These are phyloP conservation scores for Neodiprion pinetum DNA, from an alignment of 1,140 invertebrate genomes.

Conservation along the genomic window DNA sequence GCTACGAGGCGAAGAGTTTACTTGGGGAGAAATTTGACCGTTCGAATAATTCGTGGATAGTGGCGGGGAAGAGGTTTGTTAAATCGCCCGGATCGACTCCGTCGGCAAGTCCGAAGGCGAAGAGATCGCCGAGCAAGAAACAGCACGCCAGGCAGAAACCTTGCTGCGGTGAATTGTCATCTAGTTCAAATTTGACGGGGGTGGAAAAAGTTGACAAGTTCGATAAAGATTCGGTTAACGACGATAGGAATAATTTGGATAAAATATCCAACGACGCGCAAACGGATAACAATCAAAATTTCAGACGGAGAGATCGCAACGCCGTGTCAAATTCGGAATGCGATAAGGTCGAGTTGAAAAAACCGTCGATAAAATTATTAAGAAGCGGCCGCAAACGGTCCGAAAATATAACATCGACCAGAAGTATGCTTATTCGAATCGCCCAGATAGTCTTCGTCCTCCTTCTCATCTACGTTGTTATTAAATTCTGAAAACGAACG, in stretches of 20 bases:
- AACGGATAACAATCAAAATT: background rate
- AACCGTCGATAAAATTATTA: conserved; percentile 15
- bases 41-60: background rate
- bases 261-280: background rate
- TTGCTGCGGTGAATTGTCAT: background rate
- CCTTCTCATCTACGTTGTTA: background rate
- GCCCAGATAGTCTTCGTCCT: background rate
- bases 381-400: conserved; percentile 1
- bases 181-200: background rate
- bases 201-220: no score
- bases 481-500: conserved; percentile 4
- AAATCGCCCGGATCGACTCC: background rate
- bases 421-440: background rate
- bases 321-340: background rate
- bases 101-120: conserved; percentile 9
- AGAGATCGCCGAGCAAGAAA: conserved; percentile 1
- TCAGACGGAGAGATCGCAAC: background rate
- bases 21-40: background rate
- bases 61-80: conserved; percentile 2
- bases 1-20: background rate
- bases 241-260: background rate
- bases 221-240: background rate
- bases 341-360: conserved; percentile 13
- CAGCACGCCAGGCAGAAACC: background rate
- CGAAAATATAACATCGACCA: background rate